Base-by-base conservation (phyloP, 2,797 vertebrate genomes). In the Parotocinclus haroldoi region DNA sequence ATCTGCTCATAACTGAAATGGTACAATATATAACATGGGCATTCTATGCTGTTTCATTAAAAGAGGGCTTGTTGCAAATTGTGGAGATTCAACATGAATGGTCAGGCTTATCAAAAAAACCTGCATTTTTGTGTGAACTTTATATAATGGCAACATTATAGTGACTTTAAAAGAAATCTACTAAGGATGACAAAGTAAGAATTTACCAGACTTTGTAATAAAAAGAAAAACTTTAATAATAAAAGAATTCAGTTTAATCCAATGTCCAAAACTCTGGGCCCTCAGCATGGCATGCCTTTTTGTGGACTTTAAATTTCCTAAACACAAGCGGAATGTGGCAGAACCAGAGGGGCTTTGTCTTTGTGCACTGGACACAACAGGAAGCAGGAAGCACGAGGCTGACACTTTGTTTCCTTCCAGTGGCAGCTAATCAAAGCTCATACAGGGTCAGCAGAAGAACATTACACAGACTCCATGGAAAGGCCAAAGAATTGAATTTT, bases 331-430 rank as follows among this genome's bases (percentile, higher is more conserved):
- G 58, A 50, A n/a, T 27, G 27, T 27, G 27, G 27, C 27, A 27
- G 27, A 17, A 60, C n/a, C 9, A 55, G 14, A 59, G 19, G 13
- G 68, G 66, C 62, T 69, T 80, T 74, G 78, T 80, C 71, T 76
- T 75, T 78, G 74, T 74, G 81, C 85, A 71, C 81, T 80, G 85
- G 85, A 89, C 88, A 91, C 85, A 90, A 89, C 89, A 91, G 89
- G 89, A 91, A 91, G 83, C 89, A 90, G 90, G 90, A 91, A 90
- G 83, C 69, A 65, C 60, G 74, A 82, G 79, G 73, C 84, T 85
- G 84, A 88, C 80, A 79, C 83, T 83, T 82, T 72, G 72, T 84
- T 90, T 91, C 89, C 89, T 90, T 91, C 88, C 87, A 83, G 77
- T 66, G 75, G 74, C 80, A 83, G 87, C 88, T 88, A 88, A 89